Evolutionary conservation across 2,888 invertebrate genomes (phyloP).

Genomic region (Volucella bombylans): DNA sequence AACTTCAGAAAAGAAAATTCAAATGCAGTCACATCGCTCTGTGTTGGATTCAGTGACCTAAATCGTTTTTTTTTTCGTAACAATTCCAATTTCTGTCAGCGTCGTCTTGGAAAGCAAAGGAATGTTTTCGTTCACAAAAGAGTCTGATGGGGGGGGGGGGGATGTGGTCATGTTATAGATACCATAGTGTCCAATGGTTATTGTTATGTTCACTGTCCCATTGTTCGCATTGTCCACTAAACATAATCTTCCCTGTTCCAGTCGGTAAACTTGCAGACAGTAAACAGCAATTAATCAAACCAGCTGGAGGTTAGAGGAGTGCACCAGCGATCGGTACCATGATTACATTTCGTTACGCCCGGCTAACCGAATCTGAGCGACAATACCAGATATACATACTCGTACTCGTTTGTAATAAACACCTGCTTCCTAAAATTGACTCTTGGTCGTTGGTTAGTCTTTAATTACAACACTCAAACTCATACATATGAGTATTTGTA

Average conservation of each 20-base stretch:
- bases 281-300: constrained; percentile 66
- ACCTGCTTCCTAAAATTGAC: constrained; percentile 47
- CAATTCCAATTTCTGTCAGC: constrained; percentile 40
- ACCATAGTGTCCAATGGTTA: constrained; percentile 41
- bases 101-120: constrained; percentile 34
- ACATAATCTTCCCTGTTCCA: constrained; percentile 63
- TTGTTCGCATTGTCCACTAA: constrained; percentile 44
- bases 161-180: constrained; percentile 56
- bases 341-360: constrained; percentile 50
- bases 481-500: constrained; percentile 5
- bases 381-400: constrained; percentile 7
- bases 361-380: constrained; percentile 45
- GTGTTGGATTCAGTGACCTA: constrained; percentile 53
- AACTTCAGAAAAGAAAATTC: constrained; percentile 46
- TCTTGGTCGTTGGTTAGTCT: constrained; percentile 29
- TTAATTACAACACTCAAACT: constrained; percentile 14
- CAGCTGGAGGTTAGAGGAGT: constrained; percentile 15
- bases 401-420: constrained; percentile 47
- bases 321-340: constrained; percentile 12
- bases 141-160: neutral
- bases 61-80: constrained; percentile 30
- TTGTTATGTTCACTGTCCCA: too few species aligned
- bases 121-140: constrained; percentile 18
- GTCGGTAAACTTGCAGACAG: constrained; percentile 53
- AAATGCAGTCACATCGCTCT: constrained; percentile 41